These are phyloP conservation scores for Pristionchus entomophagus DNA, from an alignment of 2,888 invertebrate genomes.

Conservation along the genomic window DNA sequence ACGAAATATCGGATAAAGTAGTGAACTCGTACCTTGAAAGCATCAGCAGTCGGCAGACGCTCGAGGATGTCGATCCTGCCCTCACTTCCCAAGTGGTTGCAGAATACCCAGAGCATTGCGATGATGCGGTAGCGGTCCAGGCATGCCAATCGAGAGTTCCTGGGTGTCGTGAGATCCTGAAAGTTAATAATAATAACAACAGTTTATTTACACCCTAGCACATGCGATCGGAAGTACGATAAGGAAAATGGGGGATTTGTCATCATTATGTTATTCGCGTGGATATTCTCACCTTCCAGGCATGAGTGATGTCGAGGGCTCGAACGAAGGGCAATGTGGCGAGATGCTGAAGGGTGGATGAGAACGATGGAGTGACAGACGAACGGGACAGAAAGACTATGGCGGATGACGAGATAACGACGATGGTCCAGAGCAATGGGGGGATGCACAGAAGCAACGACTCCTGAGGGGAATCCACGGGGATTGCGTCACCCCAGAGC, in stretches of 20 bases:
- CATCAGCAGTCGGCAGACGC: slow-evolving; percentile 62
- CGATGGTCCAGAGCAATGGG: neutral
- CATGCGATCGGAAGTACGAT: too few species aligned
- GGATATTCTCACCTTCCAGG: neutral
- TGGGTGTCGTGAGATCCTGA: slow-evolving; percentile 57
- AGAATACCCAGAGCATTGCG: slow-evolving; percentile 73
- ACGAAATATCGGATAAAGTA: neutral
- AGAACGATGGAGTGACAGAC: neutral
- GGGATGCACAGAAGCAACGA: neutral
- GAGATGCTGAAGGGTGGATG: neutral
- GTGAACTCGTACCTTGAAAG: slow-evolving; percentile 58
- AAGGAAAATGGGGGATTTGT: too few species aligned
- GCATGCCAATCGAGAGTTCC: slow-evolving; percentile 61
- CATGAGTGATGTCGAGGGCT: neutral
- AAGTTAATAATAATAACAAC: too few species aligned
- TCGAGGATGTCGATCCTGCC: slow-evolving; percentile 72
- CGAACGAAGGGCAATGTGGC: neutral
- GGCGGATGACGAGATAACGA: neutral
- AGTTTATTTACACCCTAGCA: neutral
- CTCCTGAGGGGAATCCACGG: neutral
- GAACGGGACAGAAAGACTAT: neutral
- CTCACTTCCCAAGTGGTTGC: slow-evolving; percentile 72
- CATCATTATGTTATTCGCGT: too few species aligned
- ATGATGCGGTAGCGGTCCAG: slow-evolving; percentile 67
- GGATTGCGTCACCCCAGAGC: neutral